Evolutionary conservation across 2,797 vertebrate genomes (phyloP).

Genomic region (Pipistrellus pipistrellus): DNA sequence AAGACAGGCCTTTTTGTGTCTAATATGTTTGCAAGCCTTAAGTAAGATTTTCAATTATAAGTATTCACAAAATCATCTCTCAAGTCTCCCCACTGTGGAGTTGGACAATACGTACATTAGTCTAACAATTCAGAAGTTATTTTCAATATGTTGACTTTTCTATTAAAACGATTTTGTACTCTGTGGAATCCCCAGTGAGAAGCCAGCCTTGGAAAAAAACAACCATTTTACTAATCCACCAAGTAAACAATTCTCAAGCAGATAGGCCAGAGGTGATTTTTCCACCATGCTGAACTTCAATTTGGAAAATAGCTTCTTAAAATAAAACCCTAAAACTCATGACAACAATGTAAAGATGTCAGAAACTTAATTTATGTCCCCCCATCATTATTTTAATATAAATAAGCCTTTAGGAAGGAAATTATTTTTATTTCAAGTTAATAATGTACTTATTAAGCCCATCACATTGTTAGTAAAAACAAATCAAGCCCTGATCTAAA

Average conservation of each 20-base stretch:
- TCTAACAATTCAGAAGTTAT: conserved; percentile 9
- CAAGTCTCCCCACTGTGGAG: not conserved
- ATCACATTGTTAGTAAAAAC: not conserved
- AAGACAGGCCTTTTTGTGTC: not conserved
- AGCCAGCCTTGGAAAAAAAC: conserved; percentile 47
- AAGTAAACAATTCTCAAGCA: conserved; percentile 13
- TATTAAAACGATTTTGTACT: conserved; percentile 52
- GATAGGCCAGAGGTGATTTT: conserved; percentile 34
- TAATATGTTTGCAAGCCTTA: conserved; percentile 7
- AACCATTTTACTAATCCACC: conserved; percentile 25
- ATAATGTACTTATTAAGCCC: not conserved
- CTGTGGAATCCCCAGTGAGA: not conserved
- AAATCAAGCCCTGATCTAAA: not conserved
- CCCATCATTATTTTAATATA: conserved; percentile 18
- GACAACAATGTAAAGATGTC: conserved; percentile 30
- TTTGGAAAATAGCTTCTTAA: conserved; percentile 41
- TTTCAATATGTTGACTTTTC: conserved; percentile 25
- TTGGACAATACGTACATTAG: not conserved
- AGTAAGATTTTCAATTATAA: conserved; percentile 27
- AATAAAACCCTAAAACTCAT: conserved; percentile 40
- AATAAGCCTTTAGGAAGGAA: not conserved
- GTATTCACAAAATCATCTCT: conserved; percentile 27
- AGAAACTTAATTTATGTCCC: conserved; percentile 39
- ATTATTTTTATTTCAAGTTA: conserved; percentile 21
- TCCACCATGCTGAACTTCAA: conserved; percentile 7